These are phyloP conservation scores for Ophioderma brevispina DNA, from an alignment of 35 echinoderm and acorn worm species.

Conservation along the genomic window DNA sequence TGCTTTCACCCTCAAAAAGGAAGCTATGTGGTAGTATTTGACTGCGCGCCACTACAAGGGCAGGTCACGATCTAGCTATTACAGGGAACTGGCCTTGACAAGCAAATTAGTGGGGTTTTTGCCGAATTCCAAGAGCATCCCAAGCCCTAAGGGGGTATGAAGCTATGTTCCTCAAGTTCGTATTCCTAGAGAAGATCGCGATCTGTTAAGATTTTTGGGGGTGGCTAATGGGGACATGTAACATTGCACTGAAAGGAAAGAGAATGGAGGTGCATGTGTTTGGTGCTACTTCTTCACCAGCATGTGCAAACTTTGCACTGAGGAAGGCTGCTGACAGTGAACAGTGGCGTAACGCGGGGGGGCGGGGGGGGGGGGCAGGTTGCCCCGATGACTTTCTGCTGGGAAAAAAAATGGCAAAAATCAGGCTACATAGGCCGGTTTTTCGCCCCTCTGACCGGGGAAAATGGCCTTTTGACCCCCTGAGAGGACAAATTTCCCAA, in stretches of 20 bases:
- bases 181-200: neutral
- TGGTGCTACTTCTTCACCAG: slow-evolving; percentile 40
- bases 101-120: slow-evolving; percentile 51
- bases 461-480: too few relatives aligned
- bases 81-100: slow-evolving; percentile 56
- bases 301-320: slow-evolving; percentile 51
- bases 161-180: slow-evolving; percentile 65
- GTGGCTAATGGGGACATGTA: slow-evolving; percentile 11
- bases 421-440: too few relatives aligned
- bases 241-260: slow-evolving; percentile 5
- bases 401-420: too few relatives aligned
- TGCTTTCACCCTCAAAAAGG: slow-evolving; percentile 50
- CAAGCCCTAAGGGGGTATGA: slow-evolving; percentile 43
- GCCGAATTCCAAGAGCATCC: slow-evolving; percentile 8
- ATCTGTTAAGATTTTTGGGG: slow-evolving; percentile 35
- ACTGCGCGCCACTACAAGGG: slow-evolving; percentile 68
- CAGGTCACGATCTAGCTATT: slow-evolving; percentile 46
- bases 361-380: too few relatives aligned
- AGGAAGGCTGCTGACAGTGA: slow-evolving; percentile 52
- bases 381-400: too few relatives aligned
- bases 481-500: too few relatives aligned
- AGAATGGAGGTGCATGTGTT: slow-evolving; percentile 53
- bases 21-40: slow-evolving; percentile 52
- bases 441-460: too few relatives aligned
- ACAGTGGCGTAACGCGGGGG: too few relatives aligned